Evolutionary conservation across 1,140 invertebrate genomes (phyloP), one percentile per base, ranked within the genome.

Genomic region (Pseudachorutes palmiensis): DNA sequence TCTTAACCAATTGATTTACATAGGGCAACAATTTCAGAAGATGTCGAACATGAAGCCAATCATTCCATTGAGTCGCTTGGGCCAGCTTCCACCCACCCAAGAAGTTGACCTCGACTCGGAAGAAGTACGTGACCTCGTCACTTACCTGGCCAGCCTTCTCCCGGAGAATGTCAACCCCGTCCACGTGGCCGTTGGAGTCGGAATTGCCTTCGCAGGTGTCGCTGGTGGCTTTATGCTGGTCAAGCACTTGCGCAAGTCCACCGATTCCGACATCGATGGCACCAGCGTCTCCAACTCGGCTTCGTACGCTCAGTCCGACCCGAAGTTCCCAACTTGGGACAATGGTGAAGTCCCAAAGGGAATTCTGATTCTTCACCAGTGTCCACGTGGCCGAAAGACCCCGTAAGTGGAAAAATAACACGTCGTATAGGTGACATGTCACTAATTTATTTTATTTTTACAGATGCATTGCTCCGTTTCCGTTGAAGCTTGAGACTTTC

Each of bases 401-500:
- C 51, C 51, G 51, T 55, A 55, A 41, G 36, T 41, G 5, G 36
- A 41, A 41, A 41, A 41, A 5, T 5, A 5, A 5, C 36, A 41
- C 5, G 19, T 5, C 19, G 5, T 41, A 41, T 41, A 41, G 19
- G 19, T 9, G 19, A 9, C 19, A 41, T 9, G 5, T 9, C 36
- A 9, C 36, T 9, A 41, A 19, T 41, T 41, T 41, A 55, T 24
- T 55, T 24, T 55, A 5, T 55, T 19, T 5, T 14, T 22, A 26
- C 24, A 55, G 51, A 55, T 55, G 62, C 32, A 67, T 72, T 31
- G 66, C 73, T 3, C 70, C 75, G 5, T 75, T 70, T 45, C 60
- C 70, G 1, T 49, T 75, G 1, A 74, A 75, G 64, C 62, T 75
- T 67, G 75, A 75, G 58, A 75, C 74, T 0, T 75, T 70, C 62